These are phyloP conservation scores for Parnassius glacialis DNA, from an alignment of 2,888 invertebrate genomes.

Conservation along the genomic window DNA sequence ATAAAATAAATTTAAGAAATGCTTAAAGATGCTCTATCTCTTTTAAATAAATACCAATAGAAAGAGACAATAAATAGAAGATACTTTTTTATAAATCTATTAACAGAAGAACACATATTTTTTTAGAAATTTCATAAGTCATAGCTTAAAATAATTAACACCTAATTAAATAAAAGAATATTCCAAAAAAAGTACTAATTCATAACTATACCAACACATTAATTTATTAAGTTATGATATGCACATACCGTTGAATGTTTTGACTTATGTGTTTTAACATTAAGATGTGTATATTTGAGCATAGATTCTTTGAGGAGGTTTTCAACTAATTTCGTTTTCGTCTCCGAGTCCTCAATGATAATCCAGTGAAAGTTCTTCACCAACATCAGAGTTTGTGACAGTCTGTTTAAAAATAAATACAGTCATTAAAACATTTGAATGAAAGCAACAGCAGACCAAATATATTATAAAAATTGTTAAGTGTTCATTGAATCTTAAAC, in stretches of 20 bases:
- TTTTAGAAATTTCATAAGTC: not conserved
- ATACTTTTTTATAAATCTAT: too few species aligned
- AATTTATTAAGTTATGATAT: not conserved
- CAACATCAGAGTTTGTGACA: constrained; percentile 92
- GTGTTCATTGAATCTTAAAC: too few species aligned
- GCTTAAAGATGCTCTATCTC: too few species aligned
- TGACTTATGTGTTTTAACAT: constrained; percentile 72
- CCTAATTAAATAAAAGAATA: not conserved
- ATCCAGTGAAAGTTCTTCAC: constrained; percentile 96
- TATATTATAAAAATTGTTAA: too few species aligned
- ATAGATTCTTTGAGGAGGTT: constrained; percentile 85
- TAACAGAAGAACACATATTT: constrained; percentile 1
- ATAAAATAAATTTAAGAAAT: too few species aligned
- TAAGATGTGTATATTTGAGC: constrained; percentile 84
- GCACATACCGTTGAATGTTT: constrained; percentile 72
- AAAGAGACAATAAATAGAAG: too few species aligned
- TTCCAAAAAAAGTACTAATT: not conserved
- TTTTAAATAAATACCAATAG: too few species aligned
- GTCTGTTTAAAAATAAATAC: constrained; percentile 66
- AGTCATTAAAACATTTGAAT: too few species aligned
- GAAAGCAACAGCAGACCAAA: too few species aligned
- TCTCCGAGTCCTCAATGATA: constrained; percentile 91
- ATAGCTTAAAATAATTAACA: not conserved
- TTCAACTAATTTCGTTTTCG: constrained; percentile 85
- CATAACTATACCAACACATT: too few species aligned